These are phyloP conservation scores for Stichodactyla mertensii DNA, from an alignment of 64 coral and sea anemone species.

Conservation along the genomic window DNA sequence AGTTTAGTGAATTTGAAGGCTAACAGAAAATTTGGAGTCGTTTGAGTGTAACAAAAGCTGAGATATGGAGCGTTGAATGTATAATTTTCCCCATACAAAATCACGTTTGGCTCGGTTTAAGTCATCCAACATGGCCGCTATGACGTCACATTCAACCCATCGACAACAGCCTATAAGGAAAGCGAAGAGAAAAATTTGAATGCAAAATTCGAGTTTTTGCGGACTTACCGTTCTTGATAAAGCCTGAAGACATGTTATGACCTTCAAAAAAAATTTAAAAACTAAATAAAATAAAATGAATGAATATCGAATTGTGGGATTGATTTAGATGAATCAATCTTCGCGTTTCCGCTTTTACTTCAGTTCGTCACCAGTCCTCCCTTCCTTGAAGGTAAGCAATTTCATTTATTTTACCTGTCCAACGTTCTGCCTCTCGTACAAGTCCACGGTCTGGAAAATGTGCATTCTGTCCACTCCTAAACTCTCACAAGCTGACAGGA, in stretches of 20 bases:
- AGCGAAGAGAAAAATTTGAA: background rate
- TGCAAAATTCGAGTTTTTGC: background rate
- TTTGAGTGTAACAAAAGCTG: no score
- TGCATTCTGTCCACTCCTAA: constrained; percentile 14
- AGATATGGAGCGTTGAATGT: no score
- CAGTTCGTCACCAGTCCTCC: background rate
- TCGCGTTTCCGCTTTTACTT: background rate
- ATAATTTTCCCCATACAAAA: no score
- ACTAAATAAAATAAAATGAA: background rate
- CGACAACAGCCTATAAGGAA: no score
- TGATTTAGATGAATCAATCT: background rate
- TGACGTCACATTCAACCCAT: no score
- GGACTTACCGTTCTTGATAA: background rate
- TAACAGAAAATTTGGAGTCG: no score
- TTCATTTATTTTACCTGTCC: background rate
- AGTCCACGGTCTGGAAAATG: constrained; percentile 28
- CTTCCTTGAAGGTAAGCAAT: background rate
- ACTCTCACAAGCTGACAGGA: constrained; percentile 4
- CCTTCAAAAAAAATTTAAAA: background rate
- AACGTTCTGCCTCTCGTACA: constrained; percentile 27
- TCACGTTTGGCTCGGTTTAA: no score
- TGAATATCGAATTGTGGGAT: background rate
- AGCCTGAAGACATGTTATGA: background rate
- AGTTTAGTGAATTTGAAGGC: no score
- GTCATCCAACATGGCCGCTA: no score